Conservation (phyloP, 2,888 invertebrate genomes). For the Auanema freiburgensis region DNA sequence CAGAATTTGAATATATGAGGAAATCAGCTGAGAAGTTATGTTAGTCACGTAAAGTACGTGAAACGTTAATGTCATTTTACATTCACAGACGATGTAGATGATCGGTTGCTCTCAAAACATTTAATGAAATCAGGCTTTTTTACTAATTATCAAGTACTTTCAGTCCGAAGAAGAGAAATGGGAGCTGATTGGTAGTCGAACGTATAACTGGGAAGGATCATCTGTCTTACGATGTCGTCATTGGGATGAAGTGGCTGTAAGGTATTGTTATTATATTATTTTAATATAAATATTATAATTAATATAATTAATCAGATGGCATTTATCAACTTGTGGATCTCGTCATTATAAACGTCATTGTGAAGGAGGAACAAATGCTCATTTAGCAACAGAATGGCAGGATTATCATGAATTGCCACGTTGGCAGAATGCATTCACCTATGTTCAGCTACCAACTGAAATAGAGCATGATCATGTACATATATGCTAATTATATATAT, state of each 20-base stretch:
- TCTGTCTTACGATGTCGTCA: slow-evolving; percentile 40
- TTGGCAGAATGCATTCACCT: slow-evolving; percentile 50
- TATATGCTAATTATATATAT: too few species aligned
- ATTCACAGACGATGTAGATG: too few species aligned
- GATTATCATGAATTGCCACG: slow-evolving; percentile 35
- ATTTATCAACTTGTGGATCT: slow-evolving; percentile 33
- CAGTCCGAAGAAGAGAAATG: slow-evolving; percentile 36
- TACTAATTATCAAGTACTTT: too few species aligned
- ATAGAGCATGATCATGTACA: background rate
- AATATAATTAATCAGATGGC: slow-evolving; percentile 39
- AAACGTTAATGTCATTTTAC: too few species aligned
- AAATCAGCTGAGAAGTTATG: too few species aligned
- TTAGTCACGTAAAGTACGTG: too few species aligned
- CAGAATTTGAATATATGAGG: too few species aligned
- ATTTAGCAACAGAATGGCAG: slow-evolving; percentile 32
- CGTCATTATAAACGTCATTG: slow-evolving; percentile 22
- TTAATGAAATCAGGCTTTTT: too few species aligned
- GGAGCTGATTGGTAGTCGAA: slow-evolving; percentile 47
- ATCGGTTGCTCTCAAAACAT: too few species aligned
- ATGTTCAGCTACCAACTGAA: slow-evolving; percentile 36
- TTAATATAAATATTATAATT: background rate
- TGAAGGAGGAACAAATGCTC: slow-evolving; percentile 37
- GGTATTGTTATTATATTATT: slow-evolving; percentile 19
- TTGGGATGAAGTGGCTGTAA: slow-evolving; percentile 49
- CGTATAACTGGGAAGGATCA: slow-evolving; percentile 44